Percentiles rank a stretch among this genome's conserved stretches.
These are phyloP conservation scores for Stegodyphus mimosarum DNA, from an alignment of 1,140 invertebrate species.

Conservation along the genomic window DNA sequence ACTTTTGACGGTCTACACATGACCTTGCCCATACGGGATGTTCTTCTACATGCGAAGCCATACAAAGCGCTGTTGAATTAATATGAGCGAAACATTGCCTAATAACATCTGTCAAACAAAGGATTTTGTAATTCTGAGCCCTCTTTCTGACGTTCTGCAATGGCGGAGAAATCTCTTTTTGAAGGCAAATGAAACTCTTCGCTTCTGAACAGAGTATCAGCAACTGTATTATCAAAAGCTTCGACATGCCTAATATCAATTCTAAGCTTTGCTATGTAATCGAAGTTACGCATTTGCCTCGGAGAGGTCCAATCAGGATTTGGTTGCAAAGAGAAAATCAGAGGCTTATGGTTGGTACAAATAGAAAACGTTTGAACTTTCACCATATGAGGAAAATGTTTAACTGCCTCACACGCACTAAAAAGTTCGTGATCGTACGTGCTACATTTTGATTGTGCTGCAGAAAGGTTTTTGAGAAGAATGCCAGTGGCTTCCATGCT, in stretches of 20 bases:
- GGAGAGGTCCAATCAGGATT: constrained; percentile 59
- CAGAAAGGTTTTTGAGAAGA: constrained; percentile 53
- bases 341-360: constrained; percentile 65
- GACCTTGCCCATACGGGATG: too few species aligned
- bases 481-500: constrained; percentile 52
- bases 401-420: constrained; percentile 62
- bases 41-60: too few species aligned
- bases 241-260: constrained; percentile 63
- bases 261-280: constrained; percentile 67
- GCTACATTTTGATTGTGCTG: constrained; percentile 52
- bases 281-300: constrained; percentile 65
- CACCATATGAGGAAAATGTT: constrained; percentile 64
- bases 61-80: too few species aligned
- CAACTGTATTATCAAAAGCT: neutral
- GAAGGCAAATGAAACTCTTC: neutral
- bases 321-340: constrained; percentile 63
- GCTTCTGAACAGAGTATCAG: neutral
- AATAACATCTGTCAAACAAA: too few species aligned
- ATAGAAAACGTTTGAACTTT: constrained; percentile 64
- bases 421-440: constrained; percentile 64
- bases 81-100: too few species aligned
- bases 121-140: too few species aligned
- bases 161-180: too few species aligned
- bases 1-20: too few species aligned
- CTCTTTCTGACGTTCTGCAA: too few species aligned